Base-by-base conservation (phyloP, 1,140 invertebrate genomes). In the Drosophila sechellia region DNA sequence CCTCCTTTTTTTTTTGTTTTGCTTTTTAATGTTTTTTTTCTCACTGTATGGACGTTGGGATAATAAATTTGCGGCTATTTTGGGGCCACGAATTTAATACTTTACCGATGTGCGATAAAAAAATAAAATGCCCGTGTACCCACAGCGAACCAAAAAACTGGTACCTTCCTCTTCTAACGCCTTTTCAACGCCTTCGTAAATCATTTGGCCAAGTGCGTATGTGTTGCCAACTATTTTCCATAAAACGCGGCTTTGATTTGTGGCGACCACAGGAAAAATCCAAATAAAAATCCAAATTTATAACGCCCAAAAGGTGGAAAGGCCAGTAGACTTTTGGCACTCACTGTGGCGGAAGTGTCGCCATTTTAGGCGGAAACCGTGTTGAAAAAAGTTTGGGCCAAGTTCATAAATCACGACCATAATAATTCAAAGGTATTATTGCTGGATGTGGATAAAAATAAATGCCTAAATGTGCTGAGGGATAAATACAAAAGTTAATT, bases 201-300 rank as follows among this genome's bases (percentile, higher is more conserved):
- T 86, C 83, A 86, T 87, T 81, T 64, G 74, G 48, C 52, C 72
- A 84, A 84, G 69, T 76, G 72, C 70, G 81, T 74, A 77, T 69
- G 45, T 52, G 20, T 42, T 65, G 81, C 71, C 81, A 87, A 86
- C 83, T 76, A 81, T 81, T 78, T 86, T 86, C 64, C 80, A 85
- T 86, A 73, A 79, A 79, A 64, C 43, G 48, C 55, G 31, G 56
- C 73, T 79, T 79, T 87, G 69, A 71, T 79, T 71, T 79, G 79
- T 76, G 57, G 55, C 39, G 20, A 40, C 66, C 20, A 20, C 27
- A 40, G 13, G n/a, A 1, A 15, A 17, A 22, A 4, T 31, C 31
- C 31, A 50, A 17, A 20, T 11, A 25, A 20, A 31, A 22, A 20
- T 12, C 25, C n/a, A 31, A 31, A 43, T 50, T 50, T 50, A 50